phyloP scores from a whole-genome alignment of 2,113 vertebrate species.

The Apodemus speciosus region DNA sequence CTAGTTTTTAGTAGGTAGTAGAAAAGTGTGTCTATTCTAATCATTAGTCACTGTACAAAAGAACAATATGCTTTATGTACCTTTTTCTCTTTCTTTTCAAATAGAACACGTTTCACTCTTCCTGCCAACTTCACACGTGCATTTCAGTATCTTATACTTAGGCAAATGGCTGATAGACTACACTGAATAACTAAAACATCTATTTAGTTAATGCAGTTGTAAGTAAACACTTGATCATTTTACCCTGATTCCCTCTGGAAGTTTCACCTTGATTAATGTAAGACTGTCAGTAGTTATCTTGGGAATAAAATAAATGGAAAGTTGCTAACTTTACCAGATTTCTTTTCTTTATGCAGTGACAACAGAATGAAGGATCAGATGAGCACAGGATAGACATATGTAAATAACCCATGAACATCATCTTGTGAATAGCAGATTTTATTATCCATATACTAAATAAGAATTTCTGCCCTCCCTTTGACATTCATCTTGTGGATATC shows the following conservation, averaged over 20 bases:
- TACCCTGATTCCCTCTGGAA: not conserved
- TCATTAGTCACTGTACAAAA: not conserved
- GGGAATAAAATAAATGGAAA: slow-evolving; percentile 16
- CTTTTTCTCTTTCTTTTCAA: not conserved
- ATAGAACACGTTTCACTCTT: not conserved
- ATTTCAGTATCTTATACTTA: not conserved
- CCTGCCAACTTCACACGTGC: not conserved
- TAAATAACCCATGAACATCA: not conserved
- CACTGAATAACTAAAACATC: not conserved
- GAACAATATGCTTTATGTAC: not conserved
- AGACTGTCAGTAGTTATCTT: not conserved
- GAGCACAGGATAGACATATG: slow-evolving; percentile 6
- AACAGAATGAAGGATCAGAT: not conserved
- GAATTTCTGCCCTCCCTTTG: not conserved
- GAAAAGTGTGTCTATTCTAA: slow-evolving; percentile 9
- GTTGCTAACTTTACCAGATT: not conserved
- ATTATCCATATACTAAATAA: not conserved
- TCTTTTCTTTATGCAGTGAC: not conserved
- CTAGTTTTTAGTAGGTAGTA: not conserved
- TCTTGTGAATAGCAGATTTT: not conserved
- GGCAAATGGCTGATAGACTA: not conserved
- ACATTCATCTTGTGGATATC: not conserved
- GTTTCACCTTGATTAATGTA: not conserved
- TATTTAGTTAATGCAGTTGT: not conserved
- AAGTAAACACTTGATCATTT: slow-evolving; percentile 12